These are phyloP conservation scores for Lepidonotus clava DNA, from an alignment of 2,888 invertebrate species.

Conservation along the genomic window DNA sequence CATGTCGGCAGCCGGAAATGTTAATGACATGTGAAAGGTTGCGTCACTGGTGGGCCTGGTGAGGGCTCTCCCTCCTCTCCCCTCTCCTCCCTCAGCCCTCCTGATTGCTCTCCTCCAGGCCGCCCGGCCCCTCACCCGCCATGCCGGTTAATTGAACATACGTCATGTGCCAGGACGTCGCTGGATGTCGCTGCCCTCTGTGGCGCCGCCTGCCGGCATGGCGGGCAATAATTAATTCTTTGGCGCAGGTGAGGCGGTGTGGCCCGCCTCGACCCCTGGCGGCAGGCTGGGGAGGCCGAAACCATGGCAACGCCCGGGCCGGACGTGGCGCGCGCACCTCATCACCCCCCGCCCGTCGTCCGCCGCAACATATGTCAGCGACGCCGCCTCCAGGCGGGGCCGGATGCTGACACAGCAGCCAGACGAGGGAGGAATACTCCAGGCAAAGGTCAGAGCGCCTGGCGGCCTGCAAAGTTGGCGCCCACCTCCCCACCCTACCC, in stretches of 20 bases:
- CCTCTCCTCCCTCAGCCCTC: no score
- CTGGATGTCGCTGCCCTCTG: neutral
- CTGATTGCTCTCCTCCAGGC: constrained; percentile 17
- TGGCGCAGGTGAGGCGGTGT: neutral
- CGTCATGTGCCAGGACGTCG: neutral
- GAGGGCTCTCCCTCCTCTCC: no score
- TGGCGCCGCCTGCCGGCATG: constrained; percentile 9
- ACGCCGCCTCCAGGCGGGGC: neutral
- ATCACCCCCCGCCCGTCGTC: constrained; percentile 4
- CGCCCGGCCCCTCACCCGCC: neutral
- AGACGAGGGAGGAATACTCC: constrained; percentile 18
- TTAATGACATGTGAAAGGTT: constrained; percentile 52
- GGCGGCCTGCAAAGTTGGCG: constrained; percentile 6
- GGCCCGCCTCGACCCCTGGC: neutral
- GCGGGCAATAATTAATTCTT: constrained; percentile 34
- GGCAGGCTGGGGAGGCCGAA: neutral
- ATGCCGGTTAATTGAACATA: constrained; percentile 41
- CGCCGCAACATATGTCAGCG: neutral
- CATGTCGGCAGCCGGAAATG: neutral
- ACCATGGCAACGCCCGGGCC: constrained; percentile 39
- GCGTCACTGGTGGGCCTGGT: constrained; percentile 2
- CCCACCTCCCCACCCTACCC: neutral
- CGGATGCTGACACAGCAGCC: constrained; percentile 28
- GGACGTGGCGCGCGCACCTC: constrained; percentile 5
- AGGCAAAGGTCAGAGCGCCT: neutral